Conservation (phyloP, 2,113 vertebrate species). For the Tychaedon coryphoeus region DNA sequence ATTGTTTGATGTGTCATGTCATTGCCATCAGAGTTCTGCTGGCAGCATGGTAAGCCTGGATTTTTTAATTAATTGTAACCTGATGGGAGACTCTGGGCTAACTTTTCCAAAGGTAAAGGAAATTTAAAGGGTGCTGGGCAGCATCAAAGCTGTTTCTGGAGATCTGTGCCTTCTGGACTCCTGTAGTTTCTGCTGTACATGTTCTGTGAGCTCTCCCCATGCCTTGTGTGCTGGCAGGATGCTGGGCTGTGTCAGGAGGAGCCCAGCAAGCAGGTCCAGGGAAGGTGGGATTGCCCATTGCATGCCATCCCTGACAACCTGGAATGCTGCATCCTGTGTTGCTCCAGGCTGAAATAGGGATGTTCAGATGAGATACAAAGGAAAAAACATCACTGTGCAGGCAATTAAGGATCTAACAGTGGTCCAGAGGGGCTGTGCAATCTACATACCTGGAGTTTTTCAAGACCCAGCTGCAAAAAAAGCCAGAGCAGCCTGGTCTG, state of each 20-base stretch:
- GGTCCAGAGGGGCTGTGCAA: not conserved
- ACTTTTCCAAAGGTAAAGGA: not conserved
- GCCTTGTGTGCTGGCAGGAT: not conserved
- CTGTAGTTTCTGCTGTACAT: not conserved
- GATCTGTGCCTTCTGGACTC: not conserved
- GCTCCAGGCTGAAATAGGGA: not conserved
- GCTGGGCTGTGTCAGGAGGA: not conserved
- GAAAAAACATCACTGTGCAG: accelerated
- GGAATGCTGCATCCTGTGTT: not conserved
- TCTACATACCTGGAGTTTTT: not conserved
- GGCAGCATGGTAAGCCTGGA: not conserved
- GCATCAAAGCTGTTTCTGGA: not conserved
- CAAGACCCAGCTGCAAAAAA: not conserved
- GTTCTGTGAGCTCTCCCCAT: accelerated
- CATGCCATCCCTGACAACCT: not conserved
- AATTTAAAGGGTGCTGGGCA: not conserved
- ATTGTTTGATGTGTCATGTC: not conserved
- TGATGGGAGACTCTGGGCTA: not conserved
- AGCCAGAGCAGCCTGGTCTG: not conserved
- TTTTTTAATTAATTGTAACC: not conserved
- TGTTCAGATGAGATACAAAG: not conserved
- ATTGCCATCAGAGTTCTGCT: not conserved
- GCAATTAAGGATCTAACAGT: not conserved
- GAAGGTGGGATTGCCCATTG: accelerated
- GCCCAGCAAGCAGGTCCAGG: not conserved